These are phyloP conservation scores for Discoglossus pictus DNA, from an alignment of 2,797 vertebrate species.

Conservation along the genomic window DNA sequence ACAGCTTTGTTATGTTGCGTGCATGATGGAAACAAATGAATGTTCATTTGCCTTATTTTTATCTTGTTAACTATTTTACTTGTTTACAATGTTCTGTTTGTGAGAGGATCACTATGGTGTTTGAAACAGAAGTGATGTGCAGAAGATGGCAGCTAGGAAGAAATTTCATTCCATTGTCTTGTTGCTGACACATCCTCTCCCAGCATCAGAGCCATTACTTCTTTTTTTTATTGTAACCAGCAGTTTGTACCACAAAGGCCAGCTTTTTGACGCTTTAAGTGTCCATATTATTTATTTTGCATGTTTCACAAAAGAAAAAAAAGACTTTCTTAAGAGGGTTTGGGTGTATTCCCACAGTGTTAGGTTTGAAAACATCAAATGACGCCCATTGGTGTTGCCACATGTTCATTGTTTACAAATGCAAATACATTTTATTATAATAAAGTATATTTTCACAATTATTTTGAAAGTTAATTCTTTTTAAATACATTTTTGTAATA, in stretches of 20 bases:
- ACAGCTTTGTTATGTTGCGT: conserved; percentile 42
- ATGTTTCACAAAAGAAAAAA: conserved; percentile 36
- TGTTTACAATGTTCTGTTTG: conserved; percentile 48
- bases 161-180: conserved; percentile 18
- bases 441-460: conserved; percentile 82
- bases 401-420: conserved; percentile 73
- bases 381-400: conserved; percentile 48
- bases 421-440: conserved; percentile 78
- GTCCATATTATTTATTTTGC: conserved; percentile 46
- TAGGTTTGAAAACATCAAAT: conserved; percentile 24
- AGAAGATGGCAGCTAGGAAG: conserved; percentile 1
- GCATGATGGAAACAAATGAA: conserved; percentile 45
- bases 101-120: conserved; percentile 2
- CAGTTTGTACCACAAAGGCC: conserved; percentile 40
- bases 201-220: conserved; percentile 45
- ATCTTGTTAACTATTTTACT: conserved; percentile 40
- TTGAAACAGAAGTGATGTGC: background rate
- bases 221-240: conserved; percentile 36
- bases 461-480: background rate
- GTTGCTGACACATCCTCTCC: conserved; percentile 8
- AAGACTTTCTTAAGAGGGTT: conserved; percentile 24
- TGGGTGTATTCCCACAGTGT: conserved; percentile 14
- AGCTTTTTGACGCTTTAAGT: conserved; percentile 45
- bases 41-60: conserved; percentile 50
- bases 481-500: no score